These are phyloP conservation scores for Momotus momota DNA, from an alignment of 2,797 vertebrate species.

Conservation along the genomic window DNA sequence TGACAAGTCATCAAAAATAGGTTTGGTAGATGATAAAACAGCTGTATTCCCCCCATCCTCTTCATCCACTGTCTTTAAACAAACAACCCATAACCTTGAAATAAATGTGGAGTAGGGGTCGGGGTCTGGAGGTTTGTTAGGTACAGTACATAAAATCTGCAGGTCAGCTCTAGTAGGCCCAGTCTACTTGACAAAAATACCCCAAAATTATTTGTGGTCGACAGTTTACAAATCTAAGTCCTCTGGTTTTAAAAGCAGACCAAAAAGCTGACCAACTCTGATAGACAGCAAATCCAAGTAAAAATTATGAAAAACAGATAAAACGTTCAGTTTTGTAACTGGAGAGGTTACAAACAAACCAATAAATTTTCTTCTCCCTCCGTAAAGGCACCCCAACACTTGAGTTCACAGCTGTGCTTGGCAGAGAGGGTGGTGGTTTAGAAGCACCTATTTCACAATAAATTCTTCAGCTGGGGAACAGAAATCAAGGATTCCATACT, in stretches of 20 bases:
- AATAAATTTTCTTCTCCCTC: not conserved
- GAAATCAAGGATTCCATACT: not conserved
- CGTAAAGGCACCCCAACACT: not conserved
- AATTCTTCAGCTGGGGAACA: not conserved
- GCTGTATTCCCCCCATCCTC: not conserved
- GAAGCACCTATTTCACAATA: not conserved
- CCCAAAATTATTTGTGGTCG: not conserved
- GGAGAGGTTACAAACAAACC: not conserved
- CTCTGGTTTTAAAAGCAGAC: not conserved
- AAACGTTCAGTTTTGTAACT: not conserved
- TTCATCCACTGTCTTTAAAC: not conserved
- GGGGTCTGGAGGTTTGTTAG: not conserved
- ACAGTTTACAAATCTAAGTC: not conserved
- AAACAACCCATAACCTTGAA: not conserved
- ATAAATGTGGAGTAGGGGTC: not conserved
- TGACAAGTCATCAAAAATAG: not conserved
- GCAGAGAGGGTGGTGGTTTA: not conserved
- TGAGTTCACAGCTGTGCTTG: not conserved
- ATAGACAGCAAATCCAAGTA: not conserved
- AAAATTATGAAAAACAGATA: not conserved
- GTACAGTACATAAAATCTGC: not conserved
- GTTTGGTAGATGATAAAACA: not conserved
- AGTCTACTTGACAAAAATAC: not conserved
- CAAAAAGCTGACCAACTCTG: not conserved
- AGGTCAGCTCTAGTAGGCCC: not conserved